Conservation (phyloP, 2,888 invertebrate species). For the Congeria kusceri region DNA sequence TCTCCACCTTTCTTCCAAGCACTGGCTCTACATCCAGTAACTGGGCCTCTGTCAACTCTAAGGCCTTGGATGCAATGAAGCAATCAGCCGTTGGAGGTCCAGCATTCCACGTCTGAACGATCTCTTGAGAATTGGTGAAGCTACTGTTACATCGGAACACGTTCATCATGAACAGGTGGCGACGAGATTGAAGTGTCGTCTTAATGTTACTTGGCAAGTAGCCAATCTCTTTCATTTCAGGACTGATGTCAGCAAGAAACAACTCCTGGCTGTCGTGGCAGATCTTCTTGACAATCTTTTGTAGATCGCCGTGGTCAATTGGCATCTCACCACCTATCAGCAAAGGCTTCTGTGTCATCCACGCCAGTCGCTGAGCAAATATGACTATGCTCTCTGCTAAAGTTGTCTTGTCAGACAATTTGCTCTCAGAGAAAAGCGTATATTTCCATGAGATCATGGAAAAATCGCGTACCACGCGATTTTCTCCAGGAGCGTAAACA, state of each 20-base stretch:
- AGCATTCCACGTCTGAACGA: not conserved
- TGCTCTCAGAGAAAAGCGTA: not conserved
- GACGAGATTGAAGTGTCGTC: not conserved
- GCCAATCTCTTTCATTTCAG: conserved; percentile 7
- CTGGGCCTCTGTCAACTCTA: conserved; percentile 15
- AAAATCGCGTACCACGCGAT: not conserved
- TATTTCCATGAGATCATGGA: conserved; percentile 11
- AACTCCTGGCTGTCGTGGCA: not conserved
- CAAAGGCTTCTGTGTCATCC: conserved; percentile 2
- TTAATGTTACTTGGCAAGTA: conserved; percentile 14
- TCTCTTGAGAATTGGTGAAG: not conserved
- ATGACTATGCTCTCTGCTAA: not conserved
- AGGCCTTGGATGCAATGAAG: conserved; percentile 25
- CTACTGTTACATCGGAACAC: conserved; percentile 4
- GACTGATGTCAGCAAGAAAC: conserved; percentile 4
- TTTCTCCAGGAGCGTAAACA: not conserved
- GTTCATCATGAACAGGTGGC: conserved; percentile 25
- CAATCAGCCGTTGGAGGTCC: conserved; percentile 3
- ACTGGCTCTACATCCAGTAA: conserved; percentile 14
- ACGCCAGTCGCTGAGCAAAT: conserved; percentile 10
- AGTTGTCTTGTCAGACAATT: not conserved
- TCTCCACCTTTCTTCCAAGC: not conserved
- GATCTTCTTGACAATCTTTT: conserved; percentile 4
- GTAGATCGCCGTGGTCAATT: not conserved
- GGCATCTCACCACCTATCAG: conserved; percentile 7